phyloP scores from a whole-genome alignment of 2,797 vertebrate genomes.

The Semotilus atromaculatus region DNA sequence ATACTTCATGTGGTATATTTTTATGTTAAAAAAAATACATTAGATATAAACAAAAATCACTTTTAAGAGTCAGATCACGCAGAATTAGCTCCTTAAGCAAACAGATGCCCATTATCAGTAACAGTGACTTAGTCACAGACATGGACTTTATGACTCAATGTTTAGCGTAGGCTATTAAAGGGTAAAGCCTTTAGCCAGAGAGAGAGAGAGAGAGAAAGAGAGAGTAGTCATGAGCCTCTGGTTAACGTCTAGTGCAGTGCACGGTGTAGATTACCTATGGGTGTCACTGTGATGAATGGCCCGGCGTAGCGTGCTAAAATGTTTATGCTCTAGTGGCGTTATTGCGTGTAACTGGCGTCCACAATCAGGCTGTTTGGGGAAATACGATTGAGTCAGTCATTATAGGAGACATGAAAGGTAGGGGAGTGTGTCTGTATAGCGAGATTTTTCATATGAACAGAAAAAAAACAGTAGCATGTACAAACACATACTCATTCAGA shows the following conservation, averaged over 20 bases:
- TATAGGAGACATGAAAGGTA: conserved; percentile 32
- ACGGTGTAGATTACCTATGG: conserved; percentile 77
- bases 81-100: not conserved
- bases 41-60: conserved; percentile 37
- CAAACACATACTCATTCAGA: not conserved
- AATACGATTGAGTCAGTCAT: conserved; percentile 40
- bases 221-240: conserved; percentile 22
- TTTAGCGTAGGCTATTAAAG: conserved; percentile 1
- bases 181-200: conserved; percentile 12
- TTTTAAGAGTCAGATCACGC: conserved; percentile 30
- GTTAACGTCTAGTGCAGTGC: conserved; percentile 47
- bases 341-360: conserved; percentile 78
- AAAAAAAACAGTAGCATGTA: not conserved
- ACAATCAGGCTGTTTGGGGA: conserved; percentile 58
- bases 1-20: not conserved
- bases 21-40: not conserved
- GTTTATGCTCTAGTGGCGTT: conserved; percentile 81
- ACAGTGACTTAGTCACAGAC: not conserved
- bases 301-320: conserved; percentile 72
- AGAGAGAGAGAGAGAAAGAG: not conserved
- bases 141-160: not conserved
- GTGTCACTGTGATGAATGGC: conserved; percentile 80
- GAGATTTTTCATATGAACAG: not conserved
- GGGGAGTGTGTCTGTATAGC: not conserved
- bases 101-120: not conserved